These are phyloP conservation scores for Microcebus jonahi DNA, from an alignment of 2,113 vertebrate species.

Conservation along the genomic window DNA sequence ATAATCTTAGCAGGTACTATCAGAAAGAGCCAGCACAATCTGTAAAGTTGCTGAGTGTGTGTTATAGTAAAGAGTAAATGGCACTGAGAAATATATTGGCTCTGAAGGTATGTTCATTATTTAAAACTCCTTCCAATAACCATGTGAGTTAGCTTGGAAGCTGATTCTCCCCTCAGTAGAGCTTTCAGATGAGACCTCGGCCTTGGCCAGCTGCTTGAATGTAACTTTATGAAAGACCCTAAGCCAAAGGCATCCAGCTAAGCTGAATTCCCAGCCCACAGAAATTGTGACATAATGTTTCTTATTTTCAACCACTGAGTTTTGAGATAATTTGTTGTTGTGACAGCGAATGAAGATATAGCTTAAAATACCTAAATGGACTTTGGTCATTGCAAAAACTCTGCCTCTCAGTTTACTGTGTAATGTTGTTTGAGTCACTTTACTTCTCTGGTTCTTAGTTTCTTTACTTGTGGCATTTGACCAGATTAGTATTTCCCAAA, in stretches of 20 bases:
- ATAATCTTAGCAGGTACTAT: background rate
- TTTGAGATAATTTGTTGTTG: background rate
- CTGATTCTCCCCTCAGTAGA: background rate
- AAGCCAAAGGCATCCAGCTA: background rate
- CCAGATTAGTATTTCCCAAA: background rate
- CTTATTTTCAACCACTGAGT: background rate
- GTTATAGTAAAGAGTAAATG: background rate
- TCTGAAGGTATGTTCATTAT: background rate
- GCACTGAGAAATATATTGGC: background rate
- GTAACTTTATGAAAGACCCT: background rate
- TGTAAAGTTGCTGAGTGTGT: background rate
- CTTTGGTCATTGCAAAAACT: background rate
- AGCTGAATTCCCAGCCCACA: background rate
- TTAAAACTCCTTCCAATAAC: background rate
- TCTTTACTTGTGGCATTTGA: background rate
- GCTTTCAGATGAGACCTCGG: background rate
- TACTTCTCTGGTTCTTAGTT: background rate
- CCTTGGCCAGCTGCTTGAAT: background rate
- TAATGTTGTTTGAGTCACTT: background rate
- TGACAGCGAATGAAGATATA: background rate
- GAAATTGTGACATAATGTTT: background rate
- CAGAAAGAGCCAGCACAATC: background rate
- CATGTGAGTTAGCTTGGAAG: background rate
- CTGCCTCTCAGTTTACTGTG: background rate
- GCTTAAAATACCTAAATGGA: background rate